Base-by-base conservation (phyloP, 2,113 vertebrate species). In the Tiliqua scincoides region DNA sequence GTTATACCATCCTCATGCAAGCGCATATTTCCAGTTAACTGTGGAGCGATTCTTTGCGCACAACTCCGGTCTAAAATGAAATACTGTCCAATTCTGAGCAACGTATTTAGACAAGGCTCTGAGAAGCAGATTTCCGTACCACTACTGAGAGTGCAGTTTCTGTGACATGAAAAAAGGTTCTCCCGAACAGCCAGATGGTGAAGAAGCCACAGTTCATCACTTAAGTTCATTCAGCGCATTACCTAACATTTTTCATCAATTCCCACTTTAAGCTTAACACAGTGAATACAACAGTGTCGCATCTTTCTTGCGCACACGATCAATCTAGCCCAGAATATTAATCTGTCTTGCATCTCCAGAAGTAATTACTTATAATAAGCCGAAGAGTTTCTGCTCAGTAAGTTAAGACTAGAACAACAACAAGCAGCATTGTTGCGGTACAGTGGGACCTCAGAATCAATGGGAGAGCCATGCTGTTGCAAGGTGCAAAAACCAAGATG, bases 171-270 rank as follows among this genome's bases (percentile, higher is more conserved):
- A 90, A 92, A 92, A 92, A 90, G 40, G 85, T 84, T 62, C 85
- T 82, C 65, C 93, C 82, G 91, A 90, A 89, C 88, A 95, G 91
- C 94, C 94, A 95, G 94, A 95, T 94, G 94, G 93, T 79, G 93
- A 95, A 94, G 93, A 94, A 94, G 93, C 85, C 91, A 92, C 92
- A 91, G 92, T 94, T 94, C 94, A 93, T 95, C 93, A 91, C 93
- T 95, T 93, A 89, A 88, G 90, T 91, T 91, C 90, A 91, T 87
- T 59, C 30, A n/a, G 90, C 82, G 85, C 84, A 87, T 85, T 83
- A 86, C 77, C 76, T 82, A 87, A 57, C 90, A 95, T 95, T 94
- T 91, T 90, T 94, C 93, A 94, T 90, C 89, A 92, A 94, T 94
- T 91, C 91, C 93, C 91, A 90, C 91, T 95, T 93, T 93, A 89